Percentiles rank a stretch among this genome's conserved stretches.
phyloP scores from a whole-genome alignment of 2,113 vertebrate species.

The Rhynchomys soricoides region DNA sequence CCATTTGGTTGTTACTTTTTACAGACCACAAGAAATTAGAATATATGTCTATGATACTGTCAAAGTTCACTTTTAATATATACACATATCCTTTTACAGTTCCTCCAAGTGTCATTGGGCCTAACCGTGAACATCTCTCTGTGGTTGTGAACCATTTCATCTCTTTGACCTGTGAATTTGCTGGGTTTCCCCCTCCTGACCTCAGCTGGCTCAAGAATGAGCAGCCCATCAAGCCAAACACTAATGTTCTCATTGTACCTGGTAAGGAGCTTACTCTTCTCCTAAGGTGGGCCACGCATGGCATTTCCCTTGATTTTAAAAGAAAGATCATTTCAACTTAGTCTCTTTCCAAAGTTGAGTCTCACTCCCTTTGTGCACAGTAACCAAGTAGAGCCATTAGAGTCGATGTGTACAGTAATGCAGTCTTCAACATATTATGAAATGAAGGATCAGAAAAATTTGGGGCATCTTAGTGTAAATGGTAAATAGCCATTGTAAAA shows the following conservation, averaged over 20 bases:
- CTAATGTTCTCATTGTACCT: slow-evolving; percentile 92
- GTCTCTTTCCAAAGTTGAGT: background rate
- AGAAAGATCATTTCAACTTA: background rate
- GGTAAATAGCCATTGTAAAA: background rate
- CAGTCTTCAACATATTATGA: background rate
- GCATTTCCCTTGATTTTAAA: slow-evolving; percentile 21
- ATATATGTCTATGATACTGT: background rate
- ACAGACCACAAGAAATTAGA: slow-evolving; percentile 37
- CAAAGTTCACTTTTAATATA: slow-evolving; percentile 26
- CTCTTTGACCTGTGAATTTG: slow-evolving; percentile 94
- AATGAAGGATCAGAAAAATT: background rate
- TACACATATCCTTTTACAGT: slow-evolving; percentile 85
- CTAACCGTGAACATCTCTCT: slow-evolving; percentile 91
- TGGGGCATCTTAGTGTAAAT: background rate
- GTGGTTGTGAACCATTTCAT: slow-evolving; percentile 96
- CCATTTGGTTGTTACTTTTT: slow-evolving; percentile 35
- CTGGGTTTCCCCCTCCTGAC: slow-evolving; percentile 94
- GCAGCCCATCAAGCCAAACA: slow-evolving; percentile 87
- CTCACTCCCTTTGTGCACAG: background rate
- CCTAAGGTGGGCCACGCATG: background rate
- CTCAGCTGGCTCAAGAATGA: slow-evolving; percentile 95
- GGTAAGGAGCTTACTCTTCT: slow-evolving; percentile 86
- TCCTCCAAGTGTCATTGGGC: slow-evolving; percentile 91
- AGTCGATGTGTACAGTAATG: background rate
- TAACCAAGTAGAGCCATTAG: background rate